Base-by-base conservation (phyloP, 2,113 vertebrate genomes). In the Pardalotus punctatus region DNA sequence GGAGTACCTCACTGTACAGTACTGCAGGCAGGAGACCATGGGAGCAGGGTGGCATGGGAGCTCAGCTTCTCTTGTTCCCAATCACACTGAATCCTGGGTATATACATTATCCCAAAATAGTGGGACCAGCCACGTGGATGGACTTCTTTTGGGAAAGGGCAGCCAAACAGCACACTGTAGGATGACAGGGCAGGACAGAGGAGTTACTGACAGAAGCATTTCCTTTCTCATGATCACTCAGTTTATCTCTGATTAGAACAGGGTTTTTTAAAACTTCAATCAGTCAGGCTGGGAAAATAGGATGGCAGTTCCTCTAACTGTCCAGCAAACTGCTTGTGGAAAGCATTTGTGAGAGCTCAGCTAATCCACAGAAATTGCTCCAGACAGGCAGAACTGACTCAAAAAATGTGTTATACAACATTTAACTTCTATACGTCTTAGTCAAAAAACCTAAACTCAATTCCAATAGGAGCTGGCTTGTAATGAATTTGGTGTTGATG, bases 191-290 rank as follows among this genome's bases (percentile, higher is more conserved):
- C 93, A 94, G 67, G 71, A 82, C 85, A 81, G 81, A 93, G 45
- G n/a, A 91, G 81, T 76, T 92, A 73, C 80, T 93, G 56, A 81
- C 47, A 88, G 79, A 87, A 96, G 85, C 76, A 96, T 60, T 97
- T 97, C 96, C 96, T 91, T 90, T 96, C 95, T 94, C 90, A 88
- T 93, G 93, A 83, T 92, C 67, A 93, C 70, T 94, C 36, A 7
- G 16, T 90, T 96, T 91, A 92, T 95, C 81, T 96, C 86, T 96
- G 92, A 95, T 80, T 95, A 90, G 43, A 93, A 61, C 23, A 35
- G 20, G 12, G 6, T 2, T n/a, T 53, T 77, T 84, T 80, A 58
- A 22, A 91, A 76, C 84, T 95, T 81, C 33, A 45, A 50, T 79
- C 66, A 77, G 66, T 43, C 81, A 77, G 81, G 54, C 81, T 96